Conservation (phyloP, 2,113 vertebrate species). For the Ceyx margarethae region DNA sequence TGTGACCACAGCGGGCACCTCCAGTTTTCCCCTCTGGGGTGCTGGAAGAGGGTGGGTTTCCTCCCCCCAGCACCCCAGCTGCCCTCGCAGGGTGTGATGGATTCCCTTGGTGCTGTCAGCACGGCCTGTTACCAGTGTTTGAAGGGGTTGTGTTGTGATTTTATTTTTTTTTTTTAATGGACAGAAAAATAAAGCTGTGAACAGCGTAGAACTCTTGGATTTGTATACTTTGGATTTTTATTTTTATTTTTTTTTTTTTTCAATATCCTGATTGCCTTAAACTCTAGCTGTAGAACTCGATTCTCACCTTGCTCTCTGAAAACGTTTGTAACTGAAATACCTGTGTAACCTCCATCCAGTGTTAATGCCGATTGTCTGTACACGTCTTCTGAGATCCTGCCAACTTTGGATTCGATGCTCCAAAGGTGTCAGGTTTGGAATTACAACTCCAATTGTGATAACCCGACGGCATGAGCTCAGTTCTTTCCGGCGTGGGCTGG, state of each 20-base stretch:
- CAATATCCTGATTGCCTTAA: slow-evolving; percentile 79
- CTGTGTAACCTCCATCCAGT: slow-evolving; percentile 73
- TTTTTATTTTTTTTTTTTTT: slow-evolving; percentile 8
- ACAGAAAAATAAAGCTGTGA: slow-evolving; percentile 79
- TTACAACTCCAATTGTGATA: slow-evolving; percentile 50
- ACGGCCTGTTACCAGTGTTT: slow-evolving; percentile 44
- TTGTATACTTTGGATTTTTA: slow-evolving; percentile 46
- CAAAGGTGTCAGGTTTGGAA: slow-evolving; percentile 53
- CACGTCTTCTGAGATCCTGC: slow-evolving; percentile 74
- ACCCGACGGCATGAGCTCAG: slow-evolving; percentile 10
- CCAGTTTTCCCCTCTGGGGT: neutral
- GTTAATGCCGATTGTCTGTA: slow-evolving; percentile 71
- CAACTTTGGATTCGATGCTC: slow-evolving; percentile 68
- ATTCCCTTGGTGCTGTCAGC: neutral
- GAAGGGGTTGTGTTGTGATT: slow-evolving; percentile 50
- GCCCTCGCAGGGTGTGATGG: neutral
- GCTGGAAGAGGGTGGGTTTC: neutral
- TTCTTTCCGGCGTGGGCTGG: slow-evolving; percentile 45
- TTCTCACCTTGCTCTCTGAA: slow-evolving; percentile 70
- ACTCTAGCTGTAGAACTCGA: slow-evolving; percentile 72
- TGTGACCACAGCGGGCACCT: neutral
- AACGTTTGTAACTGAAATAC: slow-evolving; percentile 71
- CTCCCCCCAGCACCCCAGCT: neutral
- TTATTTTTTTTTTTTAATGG: slow-evolving; percentile 52
- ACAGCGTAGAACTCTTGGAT: slow-evolving; percentile 77